Percentiles rank a stretch among this genome's conserved stretches.
Evolutionary conservation across 1,140 invertebrate genomes (phyloP).

Genomic region (Drosophila persimilis): DNA sequence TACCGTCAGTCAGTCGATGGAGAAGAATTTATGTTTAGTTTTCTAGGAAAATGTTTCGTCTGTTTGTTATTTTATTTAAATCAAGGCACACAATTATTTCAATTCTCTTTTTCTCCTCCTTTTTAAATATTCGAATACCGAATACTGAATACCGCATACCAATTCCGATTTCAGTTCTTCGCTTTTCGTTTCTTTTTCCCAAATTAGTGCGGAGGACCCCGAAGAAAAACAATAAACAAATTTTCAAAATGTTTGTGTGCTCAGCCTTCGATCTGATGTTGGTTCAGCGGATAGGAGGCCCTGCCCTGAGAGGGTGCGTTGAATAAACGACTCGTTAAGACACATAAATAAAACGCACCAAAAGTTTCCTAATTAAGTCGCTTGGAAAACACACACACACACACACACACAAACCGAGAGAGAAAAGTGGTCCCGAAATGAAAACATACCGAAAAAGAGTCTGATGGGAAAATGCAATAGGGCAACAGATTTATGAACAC

Average conservation of each 20-base stretch:
- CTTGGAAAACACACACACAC: constrained; percentile 36
- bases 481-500: constrained; percentile 1
- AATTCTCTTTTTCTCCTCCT: constrained; percentile 42
- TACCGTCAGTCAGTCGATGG: constrained; percentile 3
- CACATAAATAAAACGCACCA: constrained; percentile 77
- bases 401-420: not conserved
- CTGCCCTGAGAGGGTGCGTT: constrained; percentile 48
- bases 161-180: constrained; percentile 26
- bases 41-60: constrained; percentile 41
- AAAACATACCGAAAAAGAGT: constrained; percentile 40
- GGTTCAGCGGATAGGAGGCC: not conserved
- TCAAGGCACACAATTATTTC: constrained; percentile 73
- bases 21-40: constrained; percentile 68
- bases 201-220: constrained; percentile 49
- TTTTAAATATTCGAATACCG: constrained; percentile 41
- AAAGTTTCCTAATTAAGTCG: constrained; percentile 76
- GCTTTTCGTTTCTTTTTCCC: constrained; percentile 47
- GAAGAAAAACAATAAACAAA: constrained; percentile 76
- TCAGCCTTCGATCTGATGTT: constrained; percentile 55
- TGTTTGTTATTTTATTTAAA: constrained; percentile 73
- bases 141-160: too few relatives aligned
- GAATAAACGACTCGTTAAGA: constrained; percentile 79
- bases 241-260: constrained; percentile 58
- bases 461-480: constrained; percentile 14
- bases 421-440: constrained; percentile 47